Base-by-base conservation (phyloP, 1,140 invertebrate species). In the Schlechtendalia chinensis region DNA sequence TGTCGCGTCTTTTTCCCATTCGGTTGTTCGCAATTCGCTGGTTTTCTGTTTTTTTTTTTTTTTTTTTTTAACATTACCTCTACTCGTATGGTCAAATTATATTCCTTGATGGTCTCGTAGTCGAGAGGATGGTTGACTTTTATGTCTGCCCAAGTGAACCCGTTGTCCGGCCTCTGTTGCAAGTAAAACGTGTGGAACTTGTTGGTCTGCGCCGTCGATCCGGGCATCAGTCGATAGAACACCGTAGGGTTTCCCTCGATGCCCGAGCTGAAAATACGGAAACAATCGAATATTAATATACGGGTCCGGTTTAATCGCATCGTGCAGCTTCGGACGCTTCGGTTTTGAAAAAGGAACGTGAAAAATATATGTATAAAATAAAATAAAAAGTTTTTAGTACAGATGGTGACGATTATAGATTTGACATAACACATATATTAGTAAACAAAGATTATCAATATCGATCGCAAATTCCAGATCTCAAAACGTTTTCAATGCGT, bases 61-160 rank as follows among this genome's bases (percentile, higher is more conserved):
- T 45, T 45, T 5, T 45, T 45, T 45, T 45, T 45, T 45, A 50
- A 80, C 32, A 8, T 87, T 87, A 96, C 95, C 92, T 96, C 95
- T 59, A 97, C 96, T 86, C 96, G 91, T 86, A 98, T 95, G 8
- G 96, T 98, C 81, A 98, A 87, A 89, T 97, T 97, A 85, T 97
- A 98, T 86, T 97, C 95, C 87, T 95, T 95, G 85, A 97, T 96
- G 83, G 91, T 94, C 86, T 97, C 96, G 86, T 94, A 98, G 87
- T 98, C 96, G 83, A 98, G 87, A 19, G 94, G 94, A 89, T 97
- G 95, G 88, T 98, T 97, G 82, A 97, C 95, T 89, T 96, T 95
- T 86, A 97, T 94, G 85, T 96, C 95, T 16, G 94, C 94, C 94
- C 94, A 97, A 82, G 94, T 96, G 83, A 93, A 93, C 39, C 93